These are phyloP conservation scores for Stylophora pistillata DNA, from an alignment of 64 coral and sea anemone genomes.

Conservation along the genomic window DNA sequence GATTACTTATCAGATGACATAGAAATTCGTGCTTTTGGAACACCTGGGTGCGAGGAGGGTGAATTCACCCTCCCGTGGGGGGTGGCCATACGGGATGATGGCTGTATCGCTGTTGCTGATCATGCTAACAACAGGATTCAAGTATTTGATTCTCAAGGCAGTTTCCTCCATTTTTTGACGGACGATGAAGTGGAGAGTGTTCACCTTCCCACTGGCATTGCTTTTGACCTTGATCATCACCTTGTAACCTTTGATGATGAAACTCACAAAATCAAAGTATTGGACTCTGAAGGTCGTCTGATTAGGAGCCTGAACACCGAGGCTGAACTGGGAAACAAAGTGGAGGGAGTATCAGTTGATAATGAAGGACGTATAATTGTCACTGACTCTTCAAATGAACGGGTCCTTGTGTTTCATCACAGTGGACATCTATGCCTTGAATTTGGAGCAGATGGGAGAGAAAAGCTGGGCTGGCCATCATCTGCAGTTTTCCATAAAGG, in stretches of 20 bases:
- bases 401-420: slow-evolving; percentile 51
- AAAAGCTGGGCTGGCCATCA: slow-evolving; percentile 35
- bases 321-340: slow-evolving; percentile 37
- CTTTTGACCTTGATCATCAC: slow-evolving; percentile 42
- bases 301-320: slow-evolving; percentile 18
- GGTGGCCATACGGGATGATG: slow-evolving; percentile 28
- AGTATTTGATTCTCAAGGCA: slow-evolving; percentile 48
- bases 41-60: slow-evolving; percentile 10
- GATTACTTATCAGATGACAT: slow-evolving; percentile 42
- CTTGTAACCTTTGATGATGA: slow-evolving; percentile 56
- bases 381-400: slow-evolving; percentile 42
- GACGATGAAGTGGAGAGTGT: background rate
- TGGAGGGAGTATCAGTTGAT: slow-evolving; percentile 65
- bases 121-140: slow-evolving; percentile 61
- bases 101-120: slow-evolving; percentile 62
- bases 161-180: slow-evolving; percentile 12
- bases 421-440: slow-evolving; percentile 62
- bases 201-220: slow-evolving; percentile 47
- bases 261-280: slow-evolving; percentile 24
- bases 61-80: slow-evolving; percentile 61
- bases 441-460: slow-evolving; percentile 46
- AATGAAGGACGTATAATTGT: slow-evolving; percentile 51
- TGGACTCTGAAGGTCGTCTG: slow-evolving; percentile 32
- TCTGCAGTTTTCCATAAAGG: slow-evolving; percentile 64
- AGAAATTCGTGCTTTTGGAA: slow-evolving; percentile 26